A percentile compares a stretch with the other conserved stretches of the same genome.
These are phyloP conservation scores for Gambusia yucatana DNA, from an alignment of 2,797 vertebrate genomes.

Conservation along the genomic window DNA sequence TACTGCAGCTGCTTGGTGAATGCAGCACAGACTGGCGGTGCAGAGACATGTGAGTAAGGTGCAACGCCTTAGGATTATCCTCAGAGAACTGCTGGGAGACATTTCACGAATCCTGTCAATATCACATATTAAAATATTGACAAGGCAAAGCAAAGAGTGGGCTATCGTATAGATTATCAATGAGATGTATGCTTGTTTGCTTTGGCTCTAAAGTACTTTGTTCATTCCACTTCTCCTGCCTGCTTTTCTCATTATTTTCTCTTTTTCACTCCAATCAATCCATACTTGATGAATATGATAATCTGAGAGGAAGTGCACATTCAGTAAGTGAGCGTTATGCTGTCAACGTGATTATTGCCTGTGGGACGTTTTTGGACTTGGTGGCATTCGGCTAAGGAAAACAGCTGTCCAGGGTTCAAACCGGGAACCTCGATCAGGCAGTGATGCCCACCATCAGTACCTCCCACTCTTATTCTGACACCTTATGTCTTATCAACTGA, in stretches of 20 bases:
- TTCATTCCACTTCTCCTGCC: slow-evolving; percentile 40
- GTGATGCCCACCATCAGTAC: slow-evolving; percentile 49
- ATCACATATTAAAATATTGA: slow-evolving; percentile 70
- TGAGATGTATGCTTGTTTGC: slow-evolving; percentile 56
- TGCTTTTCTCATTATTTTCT: slow-evolving; percentile 11
- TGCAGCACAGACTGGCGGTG: neutral
- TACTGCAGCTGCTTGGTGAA: neutral
- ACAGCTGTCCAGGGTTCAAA: slow-evolving; percentile 45
- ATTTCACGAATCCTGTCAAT: slow-evolving; percentile 55
- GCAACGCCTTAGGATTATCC: slow-evolving; percentile 34
- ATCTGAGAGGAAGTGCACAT: slow-evolving; percentile 23
- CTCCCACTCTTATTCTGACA: slow-evolving; percentile 45
- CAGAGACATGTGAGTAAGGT: slow-evolving; percentile 11
- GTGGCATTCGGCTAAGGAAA: slow-evolving; percentile 52
- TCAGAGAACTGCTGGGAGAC: slow-evolving; percentile 40
- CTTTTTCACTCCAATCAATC: slow-evolving; percentile 15
- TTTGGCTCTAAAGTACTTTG: slow-evolving; percentile 45
- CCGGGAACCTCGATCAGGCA: slow-evolving; percentile 37
- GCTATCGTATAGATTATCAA: slow-evolving; percentile 64
- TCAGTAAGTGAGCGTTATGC: slow-evolving; percentile 39
- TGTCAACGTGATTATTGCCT: slow-evolving; percentile 75
- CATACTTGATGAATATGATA: slow-evolving; percentile 28
- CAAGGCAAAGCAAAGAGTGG: slow-evolving; percentile 57
- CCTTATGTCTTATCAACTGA: slow-evolving; percentile 54
- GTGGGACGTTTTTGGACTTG: slow-evolving; percentile 59